Base-by-base conservation (phyloP, 64 coral and sea anemone genomes). In the Pachyseris speciosa region DNA sequence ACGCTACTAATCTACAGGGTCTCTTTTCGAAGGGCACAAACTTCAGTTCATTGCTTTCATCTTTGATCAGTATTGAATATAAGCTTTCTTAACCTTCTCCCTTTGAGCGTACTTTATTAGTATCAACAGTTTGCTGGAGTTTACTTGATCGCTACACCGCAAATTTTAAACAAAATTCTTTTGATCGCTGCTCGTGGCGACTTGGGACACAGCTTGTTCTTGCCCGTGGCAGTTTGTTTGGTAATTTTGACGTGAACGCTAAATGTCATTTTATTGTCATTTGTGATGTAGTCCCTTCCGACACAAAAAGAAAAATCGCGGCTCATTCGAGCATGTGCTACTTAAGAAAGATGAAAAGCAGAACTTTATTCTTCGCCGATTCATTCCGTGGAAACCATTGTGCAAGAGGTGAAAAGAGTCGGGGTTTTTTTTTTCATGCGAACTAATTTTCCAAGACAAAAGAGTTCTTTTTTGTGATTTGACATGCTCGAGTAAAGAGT, bases 221-320 rank as follows among this genome's bases (percentile, higher is more conserved):
- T 27, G 75, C 47, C 48, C 19, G 75, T 22, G 47, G 52, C 51
- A 25, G 50, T 40, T 81, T 81, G 20, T 61, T 61, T 60, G 51
- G 29, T 22, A 58, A 61, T 40, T 81, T 81, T 81, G 77, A 81
- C 77, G 29, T 81, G 9, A 8, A n/a, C 77, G 34, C 20, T 37
- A 81, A 81, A 81, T 81, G 55, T 58, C 34, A 81, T 58, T 81
- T 81, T 39, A 81, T 61, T 61, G 53, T 39, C n/a, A 77, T 55
- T 36, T 33, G 4, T 34, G 32, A 61, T 37, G 63, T 12, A 81
- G 9, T 63, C 31, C 6, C 40, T 55, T 79, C 7, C 4, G 9
- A 51, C 16, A 58, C 75, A 57, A 58, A 74, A 76, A 4, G 43
- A 45, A n/a, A 71, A 59, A 37, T 61, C 8, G 2, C 33, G 9